Evolutionary conservation across 2,888 invertebrate species (phyloP).

Genomic region (Machimus atricapillus): DNA sequence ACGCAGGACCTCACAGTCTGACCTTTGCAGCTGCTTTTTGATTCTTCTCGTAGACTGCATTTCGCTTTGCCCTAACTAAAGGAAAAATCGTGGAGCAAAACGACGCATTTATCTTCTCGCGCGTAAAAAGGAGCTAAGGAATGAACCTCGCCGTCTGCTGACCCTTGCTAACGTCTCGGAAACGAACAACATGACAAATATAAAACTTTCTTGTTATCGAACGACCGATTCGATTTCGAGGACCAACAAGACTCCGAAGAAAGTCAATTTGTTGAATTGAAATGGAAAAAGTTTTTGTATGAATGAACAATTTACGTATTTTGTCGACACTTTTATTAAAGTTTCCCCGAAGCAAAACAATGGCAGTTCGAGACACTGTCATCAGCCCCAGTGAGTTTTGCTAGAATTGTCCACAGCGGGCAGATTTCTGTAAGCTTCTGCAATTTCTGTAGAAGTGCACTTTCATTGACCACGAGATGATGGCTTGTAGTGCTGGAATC

Average conservation of each 20-base stretch:
- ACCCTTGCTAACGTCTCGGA: background rate
- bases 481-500: background rate
- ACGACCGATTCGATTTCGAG: background rate
- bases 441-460: background rate
- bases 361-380: background rate
- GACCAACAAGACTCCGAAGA: background rate
- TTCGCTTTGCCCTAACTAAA: background rate
- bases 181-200: background rate
- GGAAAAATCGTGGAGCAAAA: background rate
- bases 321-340: slow-evolving; percentile 4
- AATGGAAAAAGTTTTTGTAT: slow-evolving; percentile 9
- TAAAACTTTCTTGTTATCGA: background rate
- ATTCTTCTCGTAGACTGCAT: background rate
- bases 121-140: background rate
- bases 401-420: background rate
- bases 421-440: background rate
- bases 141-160: background rate
- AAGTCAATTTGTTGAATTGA: background rate
- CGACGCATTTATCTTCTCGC: background rate
- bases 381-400: background rate
- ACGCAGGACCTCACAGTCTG: background rate
- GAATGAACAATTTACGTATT: background rate
- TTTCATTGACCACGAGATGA: background rate
- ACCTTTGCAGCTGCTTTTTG: background rate
- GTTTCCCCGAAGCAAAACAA: background rate